Evolutionary conservation across 2,797 vertebrate genomes (phyloP), one percentile per base, ranked within the genome.

Genomic region (Rhinichthys osculus): DNA sequence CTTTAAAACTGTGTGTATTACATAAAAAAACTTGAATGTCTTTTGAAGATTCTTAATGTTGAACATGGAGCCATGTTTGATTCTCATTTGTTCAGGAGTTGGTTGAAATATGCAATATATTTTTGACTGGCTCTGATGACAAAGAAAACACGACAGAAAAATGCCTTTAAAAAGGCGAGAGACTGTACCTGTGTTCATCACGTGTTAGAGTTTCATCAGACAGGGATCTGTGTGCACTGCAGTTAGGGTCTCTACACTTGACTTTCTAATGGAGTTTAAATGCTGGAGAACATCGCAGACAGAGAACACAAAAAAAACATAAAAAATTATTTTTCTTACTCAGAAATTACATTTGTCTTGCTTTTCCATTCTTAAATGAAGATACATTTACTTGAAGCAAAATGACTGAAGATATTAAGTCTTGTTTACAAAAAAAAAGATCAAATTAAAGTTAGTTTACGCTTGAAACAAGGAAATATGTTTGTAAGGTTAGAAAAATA

Each of bases 111-210:
- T 17, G 59, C 44, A 67, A 59, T 67, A 64, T 72, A 30, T 85
- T 42, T 71, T 47, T 23, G 30, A 70, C 70, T 27, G 70, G 33
- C 27, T 59, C n/a, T 50, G 47, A 40, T 50, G 47, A 40, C 13
- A 40, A 33, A 72, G 27, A 38, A 81, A 82, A 59, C 54, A 72
- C 62, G 16, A 82, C 81, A 44, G 30, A 69, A 67, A 79, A 83
- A 85, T 62, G 78, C 86, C 82, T 86, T 50, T 62, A 62, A 86
- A n/a, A n/a, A n/a, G n/a, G 84, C 83, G 50, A 83, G 16, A 74
- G 50, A 9, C 66, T 23, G 78, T 71, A 44, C 47, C n/a, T 77
- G 9, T 64, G 79, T 76, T 84, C 73, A 85, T 88, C 81, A 82
- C 42, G 74, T 69, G 86, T 79, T 44, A 82, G 70, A 40, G 35